Evolutionary conservation across 2,113 vertebrate species (phyloP).

Genomic region (Argyrosomus japonicus): DNA sequence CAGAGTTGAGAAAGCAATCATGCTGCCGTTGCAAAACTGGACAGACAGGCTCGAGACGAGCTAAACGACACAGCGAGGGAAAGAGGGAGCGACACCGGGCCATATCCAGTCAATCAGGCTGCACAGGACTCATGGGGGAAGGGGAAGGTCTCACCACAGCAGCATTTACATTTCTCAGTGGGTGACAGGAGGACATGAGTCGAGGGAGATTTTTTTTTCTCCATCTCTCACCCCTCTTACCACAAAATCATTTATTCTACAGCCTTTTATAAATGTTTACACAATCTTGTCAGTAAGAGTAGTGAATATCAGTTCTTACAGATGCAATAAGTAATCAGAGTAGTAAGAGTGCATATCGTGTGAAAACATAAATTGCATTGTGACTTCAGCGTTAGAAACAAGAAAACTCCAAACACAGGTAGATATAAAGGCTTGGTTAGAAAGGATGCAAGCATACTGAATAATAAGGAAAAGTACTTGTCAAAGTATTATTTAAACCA

Average conservation of each 20-base stretch:
- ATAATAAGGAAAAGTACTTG: not conserved
- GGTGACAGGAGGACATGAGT: slow-evolving; percentile 37
- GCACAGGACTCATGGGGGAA: slow-evolving; percentile 41
- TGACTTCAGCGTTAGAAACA: not conserved
- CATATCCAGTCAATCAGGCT: slow-evolving; percentile 73
- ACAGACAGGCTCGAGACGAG: slow-evolving; percentile 55
- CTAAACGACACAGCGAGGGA: slow-evolving; percentile 11
- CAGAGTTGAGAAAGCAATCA: slow-evolving; percentile 13
- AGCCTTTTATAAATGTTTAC: not conserved
- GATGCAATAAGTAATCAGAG: not conserved
- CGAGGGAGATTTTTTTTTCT: not conserved
- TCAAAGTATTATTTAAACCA: not conserved
- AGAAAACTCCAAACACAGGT: not conserved
- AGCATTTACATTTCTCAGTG: slow-evolving; percentile 28
- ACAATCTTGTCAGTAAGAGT: not conserved
- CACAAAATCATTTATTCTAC: not conserved
- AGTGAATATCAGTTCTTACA: not conserved
- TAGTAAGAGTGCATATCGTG: not conserved
- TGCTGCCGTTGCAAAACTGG: slow-evolving; percentile 62
- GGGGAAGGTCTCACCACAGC: slow-evolving; percentile 26
- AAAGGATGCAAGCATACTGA: not conserved
- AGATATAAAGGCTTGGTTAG: not conserved
- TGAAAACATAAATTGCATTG: not conserved
- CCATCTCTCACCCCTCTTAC: not conserved
- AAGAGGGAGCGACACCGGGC: slow-evolving; percentile 31